phyloP scores from a whole-genome alignment of 1,140 invertebrate species.

The Bombus superbus region DNA sequence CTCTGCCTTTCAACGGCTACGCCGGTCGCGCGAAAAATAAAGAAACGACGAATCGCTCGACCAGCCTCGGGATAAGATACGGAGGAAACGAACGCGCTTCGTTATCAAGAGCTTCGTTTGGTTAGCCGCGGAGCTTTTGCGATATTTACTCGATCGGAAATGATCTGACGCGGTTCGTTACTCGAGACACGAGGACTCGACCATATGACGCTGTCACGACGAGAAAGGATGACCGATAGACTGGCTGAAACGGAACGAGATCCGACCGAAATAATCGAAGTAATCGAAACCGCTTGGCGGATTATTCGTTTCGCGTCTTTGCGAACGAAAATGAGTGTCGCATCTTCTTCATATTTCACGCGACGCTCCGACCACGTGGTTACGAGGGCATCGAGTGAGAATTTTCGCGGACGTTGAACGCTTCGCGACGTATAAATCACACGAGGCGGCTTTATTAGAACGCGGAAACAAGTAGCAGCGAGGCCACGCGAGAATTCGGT shows the following conservation, averaged over 20 bases:
- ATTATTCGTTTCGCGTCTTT: too few relatives aligned
- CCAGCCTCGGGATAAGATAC: too few relatives aligned
- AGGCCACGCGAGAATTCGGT: slow-evolving; percentile 47
- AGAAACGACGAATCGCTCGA: neutral
- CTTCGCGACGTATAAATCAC: slow-evolving; percentile 30
- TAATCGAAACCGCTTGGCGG: too few relatives aligned
- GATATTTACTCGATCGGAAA: neutral
- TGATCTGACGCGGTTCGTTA: neutral
- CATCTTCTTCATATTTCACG: too few relatives aligned
- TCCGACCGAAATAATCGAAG: neutral
- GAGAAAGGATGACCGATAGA: neutral
- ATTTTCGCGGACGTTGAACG: neutral
- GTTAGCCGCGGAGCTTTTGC: neutral
- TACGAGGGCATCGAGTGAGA: neutral
- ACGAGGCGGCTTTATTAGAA: slow-evolving; percentile 39
- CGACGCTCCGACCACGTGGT: too few relatives aligned
- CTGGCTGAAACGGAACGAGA: slow-evolving; percentile 2
- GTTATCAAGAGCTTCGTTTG: neutral
- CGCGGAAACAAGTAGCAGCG: slow-evolving; percentile 33
- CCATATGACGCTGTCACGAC: neutral
- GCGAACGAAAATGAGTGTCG: too few relatives aligned
- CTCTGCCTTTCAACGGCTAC: neutral
- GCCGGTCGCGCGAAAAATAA: neutral
- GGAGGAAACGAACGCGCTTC: too few relatives aligned
- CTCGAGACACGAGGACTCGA: neutral